Base-by-base conservation (phyloP, 1,140 invertebrate genomes). In the Sitophilus oryzae region DNA sequence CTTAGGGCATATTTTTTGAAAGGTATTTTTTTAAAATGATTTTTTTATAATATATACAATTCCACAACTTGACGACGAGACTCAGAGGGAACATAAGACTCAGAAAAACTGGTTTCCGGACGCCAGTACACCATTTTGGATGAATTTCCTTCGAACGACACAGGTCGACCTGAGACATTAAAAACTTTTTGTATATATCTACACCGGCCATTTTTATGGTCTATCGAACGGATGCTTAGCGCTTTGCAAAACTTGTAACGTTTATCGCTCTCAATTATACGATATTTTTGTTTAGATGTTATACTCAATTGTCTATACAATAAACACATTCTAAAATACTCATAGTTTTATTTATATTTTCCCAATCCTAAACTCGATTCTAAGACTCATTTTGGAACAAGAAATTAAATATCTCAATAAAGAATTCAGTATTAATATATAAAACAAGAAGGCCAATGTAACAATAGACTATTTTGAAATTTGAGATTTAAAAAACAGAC, bases 101-200 rank as follows among this genome's bases (percentile, higher is more conserved):
- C 40, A 54, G 52, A 59, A 16, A 15, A 14, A 46, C 43, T 48
- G 44, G 53, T 44, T 50, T 49, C 48, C 49, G 50, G 49, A 56
- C 14, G 14, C 48, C 54, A 50, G 40, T 36, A n/a, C 25, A 8
- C 23, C 18, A 34, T 4, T 46, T 36, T 45, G 21, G 23, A 45
- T 36, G 41, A 37, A 59, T 38, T 47, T 58, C 54, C 53, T 59
- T 52, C 59, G 60, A 64, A 62, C 62, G 62, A 64, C 55, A 41
- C 61, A 62, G 62, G 50, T 53, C 46, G 55, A 53, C 62, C 58
- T 58, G 60, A 58, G 51, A 59, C 21, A 41, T 41, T 14, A 30
- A 30, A 19, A 16, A 50, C 50, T 65, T 65, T 65, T 65, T 61
- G 59, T 65, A 65, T 58, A 60, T 65, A 65, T 65, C 56, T 64